Base-by-base conservation (phyloP, 2,113 vertebrate genomes). In the Nesoenas mayeri region DNA sequence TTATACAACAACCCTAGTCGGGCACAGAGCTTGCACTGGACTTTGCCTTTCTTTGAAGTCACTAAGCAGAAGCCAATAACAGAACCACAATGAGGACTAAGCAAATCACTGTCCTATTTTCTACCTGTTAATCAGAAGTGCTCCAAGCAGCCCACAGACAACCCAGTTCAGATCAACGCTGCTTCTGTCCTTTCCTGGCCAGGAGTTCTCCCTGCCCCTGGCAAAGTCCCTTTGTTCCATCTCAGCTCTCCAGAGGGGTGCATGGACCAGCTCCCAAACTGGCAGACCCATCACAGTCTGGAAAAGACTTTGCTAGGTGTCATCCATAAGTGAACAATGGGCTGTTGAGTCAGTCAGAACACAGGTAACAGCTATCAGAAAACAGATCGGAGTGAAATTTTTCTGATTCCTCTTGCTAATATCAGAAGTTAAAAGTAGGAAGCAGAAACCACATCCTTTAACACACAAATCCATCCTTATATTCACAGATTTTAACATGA, bases 261-360 rank as follows among this genome's bases (percentile, higher is more conserved):
- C 20, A 61, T 10, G 64, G 58, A 77, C 24, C 21, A 48, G 32
- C 29, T 90, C 38, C 64, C 64, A 64, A 75, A 62, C 48, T 29
- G 31, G 42, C 20, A 53, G 7, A 31, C 3, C 1, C 1, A 15
- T 48, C 40, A 25, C 10, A 58, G 0, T 4, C 58, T 54, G 69
- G 24, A 69, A 66, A 61, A 60, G 50, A 31, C 24, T 58, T 71
- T n/a, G n/a, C 31, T 25, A 28, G 14, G 12, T 10, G 11, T 38
- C 22, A 77, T 5, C 18, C 24, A 0, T 12, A 34, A 72, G 29
- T 22, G 38, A 80, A 42, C 16, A 86, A 17, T 0, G 0, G n/a
- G 57, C 44, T 70, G 62, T 0, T 34, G 28, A 81, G 80, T 75
- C 90, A 80, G 64, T 3, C 32, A 17, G 18, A 47, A 44, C 42